Percentiles rank a stretch among this genome's conserved stretches.
These are phyloP conservation scores for Pediacus dermestoides DNA, from an alignment of 2,888 invertebrate species.

Conservation along the genomic window DNA sequence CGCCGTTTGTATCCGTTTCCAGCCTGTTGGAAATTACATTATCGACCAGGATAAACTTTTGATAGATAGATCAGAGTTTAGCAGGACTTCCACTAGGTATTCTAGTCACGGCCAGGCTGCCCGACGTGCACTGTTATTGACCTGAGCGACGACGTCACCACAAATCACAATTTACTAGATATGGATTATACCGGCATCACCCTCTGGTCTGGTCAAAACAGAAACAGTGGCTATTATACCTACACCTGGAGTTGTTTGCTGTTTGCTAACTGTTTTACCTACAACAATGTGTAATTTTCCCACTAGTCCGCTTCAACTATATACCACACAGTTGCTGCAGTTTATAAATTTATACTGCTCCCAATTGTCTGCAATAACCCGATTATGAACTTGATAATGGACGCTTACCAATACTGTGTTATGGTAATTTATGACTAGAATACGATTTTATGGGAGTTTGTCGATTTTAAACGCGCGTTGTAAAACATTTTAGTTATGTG, in stretches of 20 bases:
- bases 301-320: not conserved
- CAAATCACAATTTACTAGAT: constrained; percentile 41
- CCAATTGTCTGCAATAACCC: constrained; percentile 29
- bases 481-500: no score
- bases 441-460: no score
- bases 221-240: not conserved
- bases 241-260: not conserved
- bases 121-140: constrained; percentile 36
- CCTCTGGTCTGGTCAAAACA: not conserved
- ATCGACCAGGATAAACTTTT: constrained; percentile 40
- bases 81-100: constrained; percentile 26
- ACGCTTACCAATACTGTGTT: constrained; percentile 21
- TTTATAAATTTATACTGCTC: constrained; percentile 29
- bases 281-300: constrained; percentile 4
- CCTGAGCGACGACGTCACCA: constrained; percentile 37
- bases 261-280: not conserved
- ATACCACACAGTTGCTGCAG: constrained; percentile 13
- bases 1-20: constrained; percentile 28
- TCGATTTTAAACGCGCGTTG: no score
- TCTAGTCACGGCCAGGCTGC: constrained; percentile 33
- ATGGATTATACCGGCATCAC: constrained; percentile 10
- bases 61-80: constrained; percentile 40
- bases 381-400: constrained; percentile 30
- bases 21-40: constrained; percentile 37
- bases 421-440: constrained; percentile 26